A percentile compares a stretch with the other conserved stretches of the same genome.
These are phyloP conservation scores for Caenorhabditis afra DNA, from an alignment of 2,888 invertebrate species.

Conservation along the genomic window DNA sequence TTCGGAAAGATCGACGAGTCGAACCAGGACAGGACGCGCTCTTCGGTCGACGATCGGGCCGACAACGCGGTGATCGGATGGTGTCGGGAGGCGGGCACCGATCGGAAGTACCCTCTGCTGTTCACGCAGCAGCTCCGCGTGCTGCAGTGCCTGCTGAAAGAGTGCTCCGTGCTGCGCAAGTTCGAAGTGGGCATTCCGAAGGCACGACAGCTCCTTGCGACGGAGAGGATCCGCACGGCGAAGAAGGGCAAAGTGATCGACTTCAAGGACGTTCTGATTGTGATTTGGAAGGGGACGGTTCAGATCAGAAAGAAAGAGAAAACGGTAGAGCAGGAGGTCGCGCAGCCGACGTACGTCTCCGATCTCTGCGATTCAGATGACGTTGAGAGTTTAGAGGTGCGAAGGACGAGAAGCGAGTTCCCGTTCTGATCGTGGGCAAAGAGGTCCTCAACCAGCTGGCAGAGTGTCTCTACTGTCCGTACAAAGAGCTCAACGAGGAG, in stretches of 20 bases:
- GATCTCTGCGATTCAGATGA: too few relatives aligned
- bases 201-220: constrained; percentile 17
- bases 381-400: background rate
- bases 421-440: constrained; percentile 30
- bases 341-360: constrained; percentile 9
- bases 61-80: constrained; percentile 55
- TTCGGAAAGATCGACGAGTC: constrained; percentile 55
- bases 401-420: background rate
- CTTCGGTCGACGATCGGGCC: constrained; percentile 32
- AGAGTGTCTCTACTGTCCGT: constrained; percentile 19
- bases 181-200: constrained; percentile 35
- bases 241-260: background rate
- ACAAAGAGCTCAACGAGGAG: too few relatives aligned
- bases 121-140: constrained; percentile 52
- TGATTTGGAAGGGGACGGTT: constrained; percentile 30
- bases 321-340: constrained; percentile 5
- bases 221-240: constrained; percentile 16
- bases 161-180: constrained; percentile 35
- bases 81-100: constrained; percentile 55
- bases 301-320: background rate
- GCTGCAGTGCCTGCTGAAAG: constrained; percentile 37
- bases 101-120: constrained; percentile 33
- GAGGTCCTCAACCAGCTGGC: constrained; percentile 17
- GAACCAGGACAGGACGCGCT: constrained; percentile 22
- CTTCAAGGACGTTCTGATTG: background rate